A percentile compares a stretch with the other conserved stretches of the same genome.
Conservation (phyloP, 1,140 invertebrate species). For the Mamestra configurata region DNA sequence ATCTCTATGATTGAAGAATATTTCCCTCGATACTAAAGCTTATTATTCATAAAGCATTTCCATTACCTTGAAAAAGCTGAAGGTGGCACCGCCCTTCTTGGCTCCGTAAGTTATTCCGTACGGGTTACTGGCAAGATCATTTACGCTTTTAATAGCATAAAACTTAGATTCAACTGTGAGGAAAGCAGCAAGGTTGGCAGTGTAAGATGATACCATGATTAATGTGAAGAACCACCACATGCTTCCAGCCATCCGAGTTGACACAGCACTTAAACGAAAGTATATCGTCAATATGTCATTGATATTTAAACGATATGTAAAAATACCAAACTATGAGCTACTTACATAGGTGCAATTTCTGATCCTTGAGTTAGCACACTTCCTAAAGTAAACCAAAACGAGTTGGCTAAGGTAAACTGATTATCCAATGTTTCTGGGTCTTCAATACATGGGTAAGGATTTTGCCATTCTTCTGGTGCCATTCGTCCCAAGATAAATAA, state of each 20-base stretch:
- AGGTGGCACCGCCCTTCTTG: slow-evolving; percentile 94
- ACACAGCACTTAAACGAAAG: slow-evolving; percentile 89
- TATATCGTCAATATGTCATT: no score
- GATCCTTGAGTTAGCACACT: slow-evolving; percentile 95
- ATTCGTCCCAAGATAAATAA: slow-evolving; percentile 94
- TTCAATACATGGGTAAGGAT: slow-evolving; percentile 93
- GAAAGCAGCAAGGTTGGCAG: slow-evolving; percentile 99
- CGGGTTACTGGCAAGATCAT: slow-evolving; percentile 93
- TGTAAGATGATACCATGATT: slow-evolving; percentile 98
- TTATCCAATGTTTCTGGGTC: slow-evolving; percentile 94
- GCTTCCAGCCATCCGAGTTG: slow-evolving; percentile 93
- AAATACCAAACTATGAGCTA: not conserved
- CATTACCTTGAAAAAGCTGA: slow-evolving; percentile 94
- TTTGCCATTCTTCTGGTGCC: slow-evolving; percentile 94
- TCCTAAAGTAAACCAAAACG: slow-evolving; percentile 95
- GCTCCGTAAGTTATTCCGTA: slow-evolving; percentile 95
- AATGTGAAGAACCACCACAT: slow-evolving; percentile 99
- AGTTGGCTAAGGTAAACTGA: slow-evolving; percentile 95
- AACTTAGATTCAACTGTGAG: slow-evolving; percentile 96
- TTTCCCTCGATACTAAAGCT: slow-evolving; percentile 13
- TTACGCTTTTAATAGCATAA: slow-evolving; percentile 94
- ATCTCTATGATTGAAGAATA: not conserved
- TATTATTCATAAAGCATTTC: slow-evolving; percentile 26
- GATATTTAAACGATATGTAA: not conserved
- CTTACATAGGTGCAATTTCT: slow-evolving; percentile 94